These are phyloP conservation scores for Microctonus brassicae DNA, from an alignment of 2,888 invertebrate genomes.

Conservation along the genomic window DNA sequence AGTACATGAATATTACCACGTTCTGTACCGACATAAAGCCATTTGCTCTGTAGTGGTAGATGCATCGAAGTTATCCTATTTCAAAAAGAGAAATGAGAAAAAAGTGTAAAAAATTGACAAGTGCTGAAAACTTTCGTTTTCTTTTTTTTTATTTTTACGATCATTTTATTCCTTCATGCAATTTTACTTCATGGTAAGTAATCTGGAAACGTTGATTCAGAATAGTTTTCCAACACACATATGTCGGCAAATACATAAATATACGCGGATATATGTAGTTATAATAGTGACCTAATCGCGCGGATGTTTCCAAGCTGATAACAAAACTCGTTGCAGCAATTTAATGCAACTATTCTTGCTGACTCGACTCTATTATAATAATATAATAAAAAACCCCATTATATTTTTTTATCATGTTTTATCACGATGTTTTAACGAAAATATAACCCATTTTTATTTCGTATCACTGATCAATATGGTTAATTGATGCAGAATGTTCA, in stretches of 20 bases:
- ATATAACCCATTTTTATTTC: not conserved
- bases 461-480: not conserved
- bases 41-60: slow-evolving; percentile 97
- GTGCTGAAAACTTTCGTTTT: not conserved
- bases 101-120: not conserved
- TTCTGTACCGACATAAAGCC: slow-evolving; percentile 98
- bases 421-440: too few relatives aligned
- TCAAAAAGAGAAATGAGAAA: slow-evolving; percentile 38
- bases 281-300: not conserved
- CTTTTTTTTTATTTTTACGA: not conserved
- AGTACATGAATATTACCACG: slow-evolving; percentile 98
- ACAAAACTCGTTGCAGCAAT: not conserved
- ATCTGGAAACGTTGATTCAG: not conserved
- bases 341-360: slow-evolving; percentile 1
- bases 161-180: too few relatives aligned
- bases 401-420: not conserved
- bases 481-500: not conserved
- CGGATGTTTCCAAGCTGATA: slow-evolving; percentile 12
- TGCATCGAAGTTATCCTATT: slow-evolving; percentile 93
- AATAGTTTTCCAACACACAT: not conserved
- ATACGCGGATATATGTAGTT: not conserved
- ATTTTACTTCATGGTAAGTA: not conserved
- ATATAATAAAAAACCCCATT: not conserved
- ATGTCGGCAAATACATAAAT: not conserved
- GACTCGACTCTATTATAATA: not conserved